Conservation (phyloP, 2,113 vertebrate genomes). For the Caloenas nicobarica region DNA sequence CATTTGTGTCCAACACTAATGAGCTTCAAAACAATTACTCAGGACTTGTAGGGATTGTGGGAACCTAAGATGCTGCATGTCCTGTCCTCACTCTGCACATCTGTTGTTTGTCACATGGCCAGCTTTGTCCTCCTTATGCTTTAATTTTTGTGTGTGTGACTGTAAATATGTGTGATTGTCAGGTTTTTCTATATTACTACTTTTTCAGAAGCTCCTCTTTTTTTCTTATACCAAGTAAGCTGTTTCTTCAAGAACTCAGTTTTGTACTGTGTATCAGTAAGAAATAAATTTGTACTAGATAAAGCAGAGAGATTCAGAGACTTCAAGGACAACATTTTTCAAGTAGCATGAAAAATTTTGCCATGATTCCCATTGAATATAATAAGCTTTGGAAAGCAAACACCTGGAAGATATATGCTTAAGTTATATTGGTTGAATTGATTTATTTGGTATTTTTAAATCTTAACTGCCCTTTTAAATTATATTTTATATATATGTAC, state of each 20-base stretch:
- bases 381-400: background rate
- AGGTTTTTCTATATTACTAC: background rate
- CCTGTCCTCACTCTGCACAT: background rate
- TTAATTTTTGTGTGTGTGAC: background rate
- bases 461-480: background rate
- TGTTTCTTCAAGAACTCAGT: background rate
- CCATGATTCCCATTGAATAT: background rate
- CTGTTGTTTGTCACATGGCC: background rate
- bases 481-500: background rate
- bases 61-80: background rate
- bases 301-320: background rate
- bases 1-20: rapidly evolving
- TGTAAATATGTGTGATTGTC: background rate
- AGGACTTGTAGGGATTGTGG: background rate
- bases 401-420: background rate
- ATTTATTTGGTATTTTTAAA: background rate
- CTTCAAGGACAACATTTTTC: background rate
- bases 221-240: background rate
- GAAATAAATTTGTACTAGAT: background rate
- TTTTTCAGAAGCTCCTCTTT: background rate
- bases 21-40: background rate
- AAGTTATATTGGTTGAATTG: background rate
- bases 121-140: background rate
- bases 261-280: background rate
- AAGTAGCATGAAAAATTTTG: background rate